These are phyloP conservation scores for Ectemnius lituratus DNA, from an alignment of 2,888 invertebrate genomes.

Conservation along the genomic window DNA sequence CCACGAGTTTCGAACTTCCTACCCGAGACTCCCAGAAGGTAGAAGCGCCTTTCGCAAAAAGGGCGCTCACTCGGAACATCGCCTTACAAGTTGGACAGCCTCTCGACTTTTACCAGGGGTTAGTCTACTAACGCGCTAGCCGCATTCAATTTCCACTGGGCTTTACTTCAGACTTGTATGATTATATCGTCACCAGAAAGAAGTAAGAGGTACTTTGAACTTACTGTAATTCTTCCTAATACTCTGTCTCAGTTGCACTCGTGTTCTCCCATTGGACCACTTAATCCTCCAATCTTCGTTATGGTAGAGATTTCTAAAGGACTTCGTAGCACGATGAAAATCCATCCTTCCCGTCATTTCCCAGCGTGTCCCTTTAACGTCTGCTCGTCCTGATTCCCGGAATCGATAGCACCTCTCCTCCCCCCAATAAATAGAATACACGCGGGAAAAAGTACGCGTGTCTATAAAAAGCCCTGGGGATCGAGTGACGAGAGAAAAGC, in stretches of 20 bases:
- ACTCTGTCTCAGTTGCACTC: background rate
- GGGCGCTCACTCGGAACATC: background rate
- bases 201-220: background rate
- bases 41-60: too few species aligned
- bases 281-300: background rate
- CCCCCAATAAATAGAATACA: slow-evolving; percentile 2
- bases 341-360: background rate
- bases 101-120: background rate
- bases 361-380: background rate
- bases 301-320: background rate
- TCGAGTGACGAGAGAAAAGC: background rate
- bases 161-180: background rate
- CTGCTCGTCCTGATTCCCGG: background rate
- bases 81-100: background rate
- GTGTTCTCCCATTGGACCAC: background rate
- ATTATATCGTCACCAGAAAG: too few species aligned
- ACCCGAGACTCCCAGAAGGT: background rate
- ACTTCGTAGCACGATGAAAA: background rate
- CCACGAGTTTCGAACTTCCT: background rate
- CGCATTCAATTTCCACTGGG: background rate
- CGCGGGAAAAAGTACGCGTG: background rate
- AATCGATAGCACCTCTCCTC: background rate
- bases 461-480: background rate
- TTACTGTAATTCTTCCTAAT: background rate
- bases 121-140: background rate